phyloP scores from a whole-genome alignment of 2,888 invertebrate genomes.

The Eristalinus aeneus region DNA sequence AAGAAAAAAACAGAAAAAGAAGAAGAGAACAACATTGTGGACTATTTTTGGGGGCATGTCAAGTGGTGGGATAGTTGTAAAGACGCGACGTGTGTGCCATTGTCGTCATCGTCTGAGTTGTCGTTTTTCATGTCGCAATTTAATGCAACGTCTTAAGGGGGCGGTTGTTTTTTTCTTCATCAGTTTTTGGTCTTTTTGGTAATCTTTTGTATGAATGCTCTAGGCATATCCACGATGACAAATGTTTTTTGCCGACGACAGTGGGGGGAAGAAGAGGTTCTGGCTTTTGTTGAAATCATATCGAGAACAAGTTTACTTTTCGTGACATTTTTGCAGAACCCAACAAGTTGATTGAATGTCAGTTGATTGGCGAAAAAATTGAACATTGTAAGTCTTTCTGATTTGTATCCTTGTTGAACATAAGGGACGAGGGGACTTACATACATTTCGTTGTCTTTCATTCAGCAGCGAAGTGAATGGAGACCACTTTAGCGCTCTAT shows the following conservation, averaged over 20 bases:
- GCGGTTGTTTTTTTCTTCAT: conserved; percentile 7
- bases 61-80: conserved; percentile 7
- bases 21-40: background rate
- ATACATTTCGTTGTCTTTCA: background rate
- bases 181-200: background rate
- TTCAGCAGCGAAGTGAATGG: background rate
- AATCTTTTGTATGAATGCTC: background rate
- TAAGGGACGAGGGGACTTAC: background rate
- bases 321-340: background rate
- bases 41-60: conserved; percentile 43
- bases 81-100: background rate
- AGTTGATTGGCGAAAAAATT: background rate
- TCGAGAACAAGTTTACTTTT: background rate
- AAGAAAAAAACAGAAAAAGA: background rate
- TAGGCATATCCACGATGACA: background rate
- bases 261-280: background rate
- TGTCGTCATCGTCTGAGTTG: background rate
- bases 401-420: background rate
- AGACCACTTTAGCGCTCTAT: background rate
- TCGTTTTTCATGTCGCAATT: conserved; percentile 35
- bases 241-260: background rate
- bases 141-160: conserved; percentile 34
- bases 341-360: background rate
- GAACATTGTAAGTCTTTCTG: background rate
- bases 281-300: background rate